Evolutionary conservation across 2,797 vertebrate genomes (phyloP), one percentile per base, ranked within the genome.

Genomic region (Triplophysa bombifrons): DNA sequence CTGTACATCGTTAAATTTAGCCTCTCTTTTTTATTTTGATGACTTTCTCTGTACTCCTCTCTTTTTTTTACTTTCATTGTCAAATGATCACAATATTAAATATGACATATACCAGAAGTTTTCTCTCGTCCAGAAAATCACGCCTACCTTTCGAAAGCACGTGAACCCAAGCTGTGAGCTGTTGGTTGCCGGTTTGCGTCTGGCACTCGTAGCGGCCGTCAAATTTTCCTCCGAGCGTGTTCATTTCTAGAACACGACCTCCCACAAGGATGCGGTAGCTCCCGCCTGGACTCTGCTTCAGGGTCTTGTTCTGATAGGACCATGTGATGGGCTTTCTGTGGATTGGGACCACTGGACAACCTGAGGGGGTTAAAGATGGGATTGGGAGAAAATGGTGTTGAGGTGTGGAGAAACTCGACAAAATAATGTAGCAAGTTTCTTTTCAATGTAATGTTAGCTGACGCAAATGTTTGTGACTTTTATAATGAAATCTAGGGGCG

Each of bases 191-290:
- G 72, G 87, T 66, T 78, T 89, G 83, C 6, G 92, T 93, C 88
- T 90, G 90, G 48, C 93, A 95, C 50, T 80, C 88, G 82, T 92
- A 93, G 2, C 80, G 90, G 81, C 94, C 94, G 14, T 88, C 85
- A 83, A 94, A 93, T 66, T 71, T 88, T 69, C 78, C 88, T 14
- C 90, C 90, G 63, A 69, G 85, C 3, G 92, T 91, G 87, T 90
- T 92, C 85, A 96, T 93, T 90, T 96, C 94, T 44, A 96, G 89
- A 81, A 95, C 90, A 0, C 91, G 93, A 7, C 94, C 94, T 46
- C 91, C 91, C 64, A 73, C 89, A 82, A 96, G 85, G 69, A 87
- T 76, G 78, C 84, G 88, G 86, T 93, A 90, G 38, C 90, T 90
- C 76, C 92, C 80, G 66, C 78, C 85, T 41, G 87, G 73, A 4